Evolutionary conservation across 2,888 invertebrate genomes (phyloP).

Genomic region (Pyrrhosoma nymphula): DNA sequence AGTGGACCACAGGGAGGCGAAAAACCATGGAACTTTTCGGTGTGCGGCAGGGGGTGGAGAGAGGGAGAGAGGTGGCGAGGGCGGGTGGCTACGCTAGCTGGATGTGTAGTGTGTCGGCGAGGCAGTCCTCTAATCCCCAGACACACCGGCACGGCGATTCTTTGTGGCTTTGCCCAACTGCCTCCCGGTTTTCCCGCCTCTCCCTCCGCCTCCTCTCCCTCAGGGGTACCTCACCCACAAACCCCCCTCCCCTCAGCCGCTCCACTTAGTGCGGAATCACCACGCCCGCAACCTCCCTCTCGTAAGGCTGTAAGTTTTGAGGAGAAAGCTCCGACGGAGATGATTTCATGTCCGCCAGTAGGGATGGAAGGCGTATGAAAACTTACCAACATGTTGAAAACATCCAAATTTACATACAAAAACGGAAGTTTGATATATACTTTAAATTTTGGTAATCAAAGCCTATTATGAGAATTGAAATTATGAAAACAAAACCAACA

Average conservation of each 20-base stretch:
- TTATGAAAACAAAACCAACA: no score
- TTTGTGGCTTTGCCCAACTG: slow-evolving; percentile 17
- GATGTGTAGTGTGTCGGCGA: background rate
- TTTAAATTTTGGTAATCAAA: no score
- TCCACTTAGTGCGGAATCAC: background rate
- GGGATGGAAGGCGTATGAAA: background rate
- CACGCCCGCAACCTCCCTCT: background rate
- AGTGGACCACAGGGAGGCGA: slow-evolving; percentile 28
- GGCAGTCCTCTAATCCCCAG: background rate
- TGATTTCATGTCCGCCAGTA: slow-evolving; percentile 29
- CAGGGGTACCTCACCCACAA: background rate
- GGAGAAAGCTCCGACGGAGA: background rate
- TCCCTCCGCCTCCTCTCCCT: background rate
- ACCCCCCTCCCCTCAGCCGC: background rate
- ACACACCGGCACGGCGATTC: background rate
- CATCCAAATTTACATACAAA: no score
- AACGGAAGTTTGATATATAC: no score
- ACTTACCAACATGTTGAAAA: no score
- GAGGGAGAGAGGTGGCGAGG: slow-evolving; percentile 1
- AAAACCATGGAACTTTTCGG: background rate
- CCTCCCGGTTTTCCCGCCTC: background rate
- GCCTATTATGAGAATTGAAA: no score
- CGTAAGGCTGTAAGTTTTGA: no score
- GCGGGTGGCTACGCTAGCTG: background rate
- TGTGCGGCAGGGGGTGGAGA: background rate